A percentile compares a stretch with the other conserved stretches of the same genome.
Conservation (phyloP, 2,113 vertebrate species). For the Clupea harengus region DNA sequence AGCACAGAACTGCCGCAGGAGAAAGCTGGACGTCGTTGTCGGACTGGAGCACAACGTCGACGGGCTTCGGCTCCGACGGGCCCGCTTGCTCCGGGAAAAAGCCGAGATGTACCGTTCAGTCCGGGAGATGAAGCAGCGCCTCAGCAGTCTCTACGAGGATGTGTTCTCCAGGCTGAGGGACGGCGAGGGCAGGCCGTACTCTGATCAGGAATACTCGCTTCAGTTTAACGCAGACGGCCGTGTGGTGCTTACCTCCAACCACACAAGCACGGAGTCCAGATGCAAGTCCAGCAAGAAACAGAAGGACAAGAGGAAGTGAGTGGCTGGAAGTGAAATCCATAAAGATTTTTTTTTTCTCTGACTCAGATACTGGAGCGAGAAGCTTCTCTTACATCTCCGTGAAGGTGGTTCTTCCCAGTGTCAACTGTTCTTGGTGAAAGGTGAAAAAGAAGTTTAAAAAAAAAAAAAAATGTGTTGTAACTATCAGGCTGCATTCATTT, state of each 20-base stretch:
- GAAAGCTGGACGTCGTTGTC: conserved; percentile 84
- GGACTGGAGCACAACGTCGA: conserved; percentile 83
- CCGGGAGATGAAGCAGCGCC: conserved; percentile 84
- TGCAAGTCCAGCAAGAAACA: conserved; percentile 78
- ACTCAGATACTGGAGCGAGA: not conserved
- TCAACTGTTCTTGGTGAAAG: not conserved
- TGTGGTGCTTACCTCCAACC: conserved; percentile 66
- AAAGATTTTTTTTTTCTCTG: not conserved
- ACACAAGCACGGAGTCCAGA: conserved; percentile 62
- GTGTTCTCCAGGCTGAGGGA: conserved; percentile 85
- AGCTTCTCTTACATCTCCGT: not conserved
- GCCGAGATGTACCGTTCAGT: conserved; percentile 82
- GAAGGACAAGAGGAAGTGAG: conserved; percentile 84
- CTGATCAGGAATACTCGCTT: conserved; percentile 75
- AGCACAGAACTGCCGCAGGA: conserved; percentile 91
- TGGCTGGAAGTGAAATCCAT: not conserved
- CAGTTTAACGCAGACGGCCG: conserved; percentile 74
- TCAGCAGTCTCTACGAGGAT: conserved; percentile 84
- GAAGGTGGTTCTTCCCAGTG: not conserved
- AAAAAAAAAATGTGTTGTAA: not conserved
- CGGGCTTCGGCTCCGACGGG: conserved; percentile 77
- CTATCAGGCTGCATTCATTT: not conserved
- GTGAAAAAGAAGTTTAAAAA: not conserved
- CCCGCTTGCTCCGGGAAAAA: conserved; percentile 84
- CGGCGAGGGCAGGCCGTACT: conserved; percentile 80